Conservation (phyloP, 2,797 vertebrate species). For the Thaleichthys pacificus region DNA sequence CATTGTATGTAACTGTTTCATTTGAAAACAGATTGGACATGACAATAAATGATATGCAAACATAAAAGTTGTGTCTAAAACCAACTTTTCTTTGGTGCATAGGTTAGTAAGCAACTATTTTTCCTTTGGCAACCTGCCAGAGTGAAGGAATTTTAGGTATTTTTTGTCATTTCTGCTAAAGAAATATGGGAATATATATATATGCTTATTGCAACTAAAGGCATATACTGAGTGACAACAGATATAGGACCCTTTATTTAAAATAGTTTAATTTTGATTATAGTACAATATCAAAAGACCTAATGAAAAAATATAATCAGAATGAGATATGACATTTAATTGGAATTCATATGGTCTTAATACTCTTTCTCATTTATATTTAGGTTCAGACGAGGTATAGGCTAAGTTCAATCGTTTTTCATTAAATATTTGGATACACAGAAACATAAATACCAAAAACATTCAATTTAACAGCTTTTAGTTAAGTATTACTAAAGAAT, state of each 20-base stretch:
- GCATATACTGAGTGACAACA: constrained; percentile 25
- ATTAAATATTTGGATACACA: constrained; percentile 39
- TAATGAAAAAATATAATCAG: constrained; percentile 44
- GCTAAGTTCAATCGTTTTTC: constrained; percentile 40
- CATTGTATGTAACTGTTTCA: not conserved
- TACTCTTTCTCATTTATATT: constrained; percentile 48
- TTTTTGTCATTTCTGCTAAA: constrained; percentile 34
- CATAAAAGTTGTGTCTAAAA: constrained; percentile 32
- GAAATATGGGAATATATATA: not conserved
- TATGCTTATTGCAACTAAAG: not conserved
- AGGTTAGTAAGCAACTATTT: constrained; percentile 34
- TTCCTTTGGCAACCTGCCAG: constrained; percentile 44
- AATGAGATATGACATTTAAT: constrained; percentile 54
- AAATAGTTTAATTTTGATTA: constrained; percentile 62
- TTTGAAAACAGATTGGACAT: constrained; percentile 1
- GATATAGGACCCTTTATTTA: constrained; percentile 30
- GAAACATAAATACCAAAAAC: constrained; percentile 71
- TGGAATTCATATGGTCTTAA: constrained; percentile 52
- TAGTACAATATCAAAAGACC: constrained; percentile 32
- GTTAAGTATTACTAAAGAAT: constrained; percentile 43
- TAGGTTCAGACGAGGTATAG: constrained; percentile 30
- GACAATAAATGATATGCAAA: constrained; percentile 41
- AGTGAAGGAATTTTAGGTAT: constrained; percentile 61
- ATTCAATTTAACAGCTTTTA: constrained; percentile 39
- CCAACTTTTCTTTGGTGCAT: constrained; percentile 37